Conservation (phyloP, 2,888 invertebrate species). For the Lasioglossum calceatum region DNA sequence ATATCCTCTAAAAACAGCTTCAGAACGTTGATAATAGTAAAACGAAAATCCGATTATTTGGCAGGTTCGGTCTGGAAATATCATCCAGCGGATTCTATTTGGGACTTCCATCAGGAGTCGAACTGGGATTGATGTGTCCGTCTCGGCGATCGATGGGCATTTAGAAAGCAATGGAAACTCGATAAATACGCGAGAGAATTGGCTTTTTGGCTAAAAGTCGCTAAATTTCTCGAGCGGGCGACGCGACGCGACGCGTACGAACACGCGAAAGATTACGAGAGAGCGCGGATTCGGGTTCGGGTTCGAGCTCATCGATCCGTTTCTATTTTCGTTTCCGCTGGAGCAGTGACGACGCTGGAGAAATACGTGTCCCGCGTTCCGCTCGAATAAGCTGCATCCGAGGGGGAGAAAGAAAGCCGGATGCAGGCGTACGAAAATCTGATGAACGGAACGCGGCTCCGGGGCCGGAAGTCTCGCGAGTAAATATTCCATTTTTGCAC, state of each 20-base stretch:
- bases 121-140: background rate
- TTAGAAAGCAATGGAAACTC: background rate
- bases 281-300: background rate
- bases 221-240: background rate
- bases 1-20: background rate
- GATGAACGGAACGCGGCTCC: background rate
- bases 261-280: background rate
- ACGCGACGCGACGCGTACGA: background rate
- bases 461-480: background rate
- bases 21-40: background rate
- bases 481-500: slow-evolving; percentile 6
- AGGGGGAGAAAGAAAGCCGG: background rate
- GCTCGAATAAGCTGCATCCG: slow-evolving; percentile 3
- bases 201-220: background rate
- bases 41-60: background rate
- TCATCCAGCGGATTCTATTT: background rate
- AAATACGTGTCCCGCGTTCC: slow-evolving; percentile 4
- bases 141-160: background rate
- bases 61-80: background rate
- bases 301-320: background rate
- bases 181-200: background rate
- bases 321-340: slow-evolving; percentile 10
- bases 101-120: background rate
- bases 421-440: slow-evolving; percentile 15
- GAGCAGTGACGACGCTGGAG: background rate